phyloP scores from a whole-genome alignment of 2,888 invertebrate species.

The Lydus trimaculatus region DNA sequence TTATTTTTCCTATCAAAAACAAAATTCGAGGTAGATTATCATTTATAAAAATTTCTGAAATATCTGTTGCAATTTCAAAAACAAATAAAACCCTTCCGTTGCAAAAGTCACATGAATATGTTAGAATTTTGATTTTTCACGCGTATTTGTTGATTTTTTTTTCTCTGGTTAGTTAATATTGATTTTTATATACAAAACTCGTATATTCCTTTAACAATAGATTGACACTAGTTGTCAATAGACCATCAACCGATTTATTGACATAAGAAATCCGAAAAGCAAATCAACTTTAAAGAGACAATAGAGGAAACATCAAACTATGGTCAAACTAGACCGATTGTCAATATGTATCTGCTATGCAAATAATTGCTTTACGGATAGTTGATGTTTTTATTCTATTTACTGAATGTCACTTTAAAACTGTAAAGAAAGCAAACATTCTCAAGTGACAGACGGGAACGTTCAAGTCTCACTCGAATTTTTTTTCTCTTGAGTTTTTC shows the following conservation, averaged over 20 bases:
- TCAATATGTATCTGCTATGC: slow-evolving; percentile 57
- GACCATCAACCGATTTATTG: slow-evolving; percentile 17
- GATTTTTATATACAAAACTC: background rate
- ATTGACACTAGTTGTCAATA: slow-evolving; percentile 26
- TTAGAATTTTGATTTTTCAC: background rate
- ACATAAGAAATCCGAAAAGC: slow-evolving; percentile 25
- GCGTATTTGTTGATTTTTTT: background rate
- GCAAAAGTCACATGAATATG: background rate
- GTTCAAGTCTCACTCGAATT: background rate
- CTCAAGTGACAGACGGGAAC: slow-evolving; percentile 39
- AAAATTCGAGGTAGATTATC: background rate
- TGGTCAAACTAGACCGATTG: slow-evolving; percentile 51
- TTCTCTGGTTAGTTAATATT: background rate
- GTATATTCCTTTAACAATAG: background rate
- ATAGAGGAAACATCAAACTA: slow-evolving; percentile 47
- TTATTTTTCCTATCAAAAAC: background rate
- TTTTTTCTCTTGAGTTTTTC: background rate
- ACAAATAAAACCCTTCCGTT: background rate
- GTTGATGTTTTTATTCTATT: slow-evolving; percentile 58
- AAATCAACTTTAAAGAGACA: slow-evolving; percentile 22
- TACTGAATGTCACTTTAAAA: slow-evolving; percentile 57
- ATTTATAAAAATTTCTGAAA: background rate
- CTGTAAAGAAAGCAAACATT: slow-evolving; percentile 53
- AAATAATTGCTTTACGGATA: slow-evolving; percentile 59
- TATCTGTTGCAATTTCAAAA: background rate